Percentiles rank a stretch among this genome's conserved stretches.
Conservation (phyloP, 2,888 invertebrate genomes). For the Tuberolachnus salignus region DNA sequence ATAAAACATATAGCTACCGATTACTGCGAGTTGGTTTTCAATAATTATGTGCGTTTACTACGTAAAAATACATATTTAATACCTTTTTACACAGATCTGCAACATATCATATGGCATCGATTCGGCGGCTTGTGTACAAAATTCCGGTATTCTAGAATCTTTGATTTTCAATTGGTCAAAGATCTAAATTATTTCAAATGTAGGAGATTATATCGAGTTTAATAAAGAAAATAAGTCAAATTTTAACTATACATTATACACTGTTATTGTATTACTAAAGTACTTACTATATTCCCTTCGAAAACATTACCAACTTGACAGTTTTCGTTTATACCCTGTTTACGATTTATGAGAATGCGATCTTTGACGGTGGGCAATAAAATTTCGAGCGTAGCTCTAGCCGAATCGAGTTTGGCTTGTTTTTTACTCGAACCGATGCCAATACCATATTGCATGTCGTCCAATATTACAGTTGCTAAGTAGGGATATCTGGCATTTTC, state of each 20-base stretch:
- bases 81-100: slow-evolving; percentile 81
- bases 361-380: slow-evolving; percentile 71
- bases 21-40: no score
- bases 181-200: slow-evolving; percentile 31
- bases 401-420: slow-evolving; percentile 93
- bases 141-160: slow-evolving; percentile 91
- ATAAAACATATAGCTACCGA: no score
- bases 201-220: no score
- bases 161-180: slow-evolving; percentile 86
- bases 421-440: slow-evolving; percentile 96
- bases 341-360: slow-evolving; percentile 26
- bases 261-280: background rate
- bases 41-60: no score
- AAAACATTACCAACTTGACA: slow-evolving; percentile 24
- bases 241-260: no score
- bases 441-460: slow-evolving; percentile 89
- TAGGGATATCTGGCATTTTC: slow-evolving; percentile 93
- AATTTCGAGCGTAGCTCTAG: slow-evolving; percentile 85
- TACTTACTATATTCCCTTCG: slow-evolving; percentile 23
- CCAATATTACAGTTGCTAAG: slow-evolving; percentile 90
- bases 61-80: no score
- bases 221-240: no score
- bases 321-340: slow-evolving; percentile 32
- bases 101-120: slow-evolving; percentile 93
- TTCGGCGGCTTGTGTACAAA: slow-evolving; percentile 94